phyloP scores from a whole-genome alignment of 1,140 invertebrate genomes.

The Aethina tumida region DNA sequence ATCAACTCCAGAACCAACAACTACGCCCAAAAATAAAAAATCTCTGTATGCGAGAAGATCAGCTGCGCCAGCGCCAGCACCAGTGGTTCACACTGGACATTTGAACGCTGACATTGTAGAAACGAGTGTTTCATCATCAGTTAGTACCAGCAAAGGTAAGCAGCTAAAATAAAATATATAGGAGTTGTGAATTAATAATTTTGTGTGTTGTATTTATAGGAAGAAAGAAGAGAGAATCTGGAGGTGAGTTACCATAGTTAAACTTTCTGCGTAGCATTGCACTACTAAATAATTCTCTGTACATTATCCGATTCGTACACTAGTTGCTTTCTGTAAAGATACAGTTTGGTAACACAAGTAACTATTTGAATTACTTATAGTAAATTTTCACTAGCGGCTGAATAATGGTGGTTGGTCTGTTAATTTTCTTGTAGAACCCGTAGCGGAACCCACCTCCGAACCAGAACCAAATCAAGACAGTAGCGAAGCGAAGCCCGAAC shows the following conservation, averaged over 20 bases:
- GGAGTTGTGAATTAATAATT: not conserved
- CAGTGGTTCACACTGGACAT: slow-evolving; percentile 21
- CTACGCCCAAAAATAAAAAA: slow-evolving; percentile 28
- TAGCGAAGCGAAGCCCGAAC: slow-evolving; percentile 36
- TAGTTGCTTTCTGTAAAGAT: not conserved
- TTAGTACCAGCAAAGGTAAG: slow-evolving; percentile 46
- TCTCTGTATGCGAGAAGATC: slow-evolving; percentile 37
- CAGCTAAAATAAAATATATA: not conserved
- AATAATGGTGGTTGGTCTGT: slow-evolving; percentile 40
- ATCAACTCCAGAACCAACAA: slow-evolving; percentile 18
- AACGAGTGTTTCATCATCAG: slow-evolving; percentile 48
- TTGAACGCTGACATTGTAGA: slow-evolving; percentile 40
- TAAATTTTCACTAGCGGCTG: too few species aligned
- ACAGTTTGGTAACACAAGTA: not conserved
- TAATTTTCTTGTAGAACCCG: slow-evolving; percentile 34
- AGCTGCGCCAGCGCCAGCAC: slow-evolving; percentile 28
- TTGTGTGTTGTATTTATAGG: slow-evolving; percentile 9
- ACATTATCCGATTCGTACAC: not conserved
- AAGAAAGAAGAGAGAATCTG: slow-evolving; percentile 8
- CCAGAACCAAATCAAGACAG: slow-evolving; percentile 36
- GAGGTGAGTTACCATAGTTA: slow-evolving; percentile 7
- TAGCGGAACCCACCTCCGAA: slow-evolving; percentile 33
- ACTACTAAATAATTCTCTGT: slow-evolving; percentile 2
- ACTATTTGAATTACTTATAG: not conserved
- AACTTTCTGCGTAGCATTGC: too few species aligned